phyloP scores from a whole-genome alignment of 2,888 invertebrate species.

The Leucophenga montana region DNA sequence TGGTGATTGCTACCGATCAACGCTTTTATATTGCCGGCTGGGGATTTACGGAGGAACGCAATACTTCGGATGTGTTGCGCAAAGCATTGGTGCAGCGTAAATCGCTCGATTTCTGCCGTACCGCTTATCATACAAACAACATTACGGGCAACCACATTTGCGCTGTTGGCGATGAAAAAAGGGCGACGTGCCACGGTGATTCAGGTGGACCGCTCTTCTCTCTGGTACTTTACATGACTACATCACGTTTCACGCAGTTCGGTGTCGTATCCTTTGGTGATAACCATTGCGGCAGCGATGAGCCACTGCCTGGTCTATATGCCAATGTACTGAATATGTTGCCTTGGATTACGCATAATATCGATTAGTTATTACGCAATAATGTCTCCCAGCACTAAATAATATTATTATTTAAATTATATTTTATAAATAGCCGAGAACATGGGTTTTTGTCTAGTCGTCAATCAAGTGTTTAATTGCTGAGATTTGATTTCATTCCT shows the following conservation, averaged over 20 bases:
- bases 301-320: constrained; percentile 76
- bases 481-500: too few relatives aligned
- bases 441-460: too few relatives aligned
- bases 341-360: constrained; percentile 75
- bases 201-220: constrained; percentile 65
- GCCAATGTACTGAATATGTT: constrained; percentile 74
- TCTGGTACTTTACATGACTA: constrained; percentile 45
- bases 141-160: constrained; percentile 59
- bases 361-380: constrained; percentile 41
- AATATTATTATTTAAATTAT: constrained; percentile 31
- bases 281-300: constrained; percentile 73
- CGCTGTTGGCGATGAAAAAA: constrained; percentile 58
- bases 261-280: constrained; percentile 80
- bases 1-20: constrained; percentile 38
- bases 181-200: constrained; percentile 62
- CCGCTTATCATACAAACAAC: constrained; percentile 45
- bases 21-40: constrained; percentile 63
- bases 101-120: constrained; percentile 49
- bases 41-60: constrained; percentile 63
- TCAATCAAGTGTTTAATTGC: too few relatives aligned
- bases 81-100: constrained; percentile 53
- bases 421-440: too few relatives aligned
- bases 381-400: not conserved
- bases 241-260: constrained; percentile 61
- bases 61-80: constrained; percentile 48